These are phyloP conservation scores for Pseudochaenichthys georgianus DNA, from an alignment of 2,797 vertebrate species.

Conservation along the genomic window DNA sequence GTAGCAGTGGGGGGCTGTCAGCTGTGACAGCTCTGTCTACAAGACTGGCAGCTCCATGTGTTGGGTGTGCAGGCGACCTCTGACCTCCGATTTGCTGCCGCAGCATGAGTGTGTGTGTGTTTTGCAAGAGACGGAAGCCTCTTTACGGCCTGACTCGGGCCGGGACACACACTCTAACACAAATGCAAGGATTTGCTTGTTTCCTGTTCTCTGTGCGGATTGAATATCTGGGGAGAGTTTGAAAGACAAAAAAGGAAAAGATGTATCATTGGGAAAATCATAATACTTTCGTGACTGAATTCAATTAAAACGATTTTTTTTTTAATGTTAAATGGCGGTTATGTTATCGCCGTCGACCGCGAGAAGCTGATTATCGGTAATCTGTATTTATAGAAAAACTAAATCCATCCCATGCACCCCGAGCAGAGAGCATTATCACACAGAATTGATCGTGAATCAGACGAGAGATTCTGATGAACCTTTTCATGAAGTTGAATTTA, in stretches of 20 bases:
- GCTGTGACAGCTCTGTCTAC: constrained; percentile 58
- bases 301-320: too few species aligned
- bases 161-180: neutral
- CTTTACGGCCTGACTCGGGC: constrained; percentile 2
- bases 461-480: too few species aligned
- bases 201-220: neutral
- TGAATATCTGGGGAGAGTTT: neutral
- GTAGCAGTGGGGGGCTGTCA: constrained; percentile 18
- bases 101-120: constrained; percentile 42
- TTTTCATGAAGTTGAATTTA: too few species aligned
- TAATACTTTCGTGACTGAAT: too few species aligned
- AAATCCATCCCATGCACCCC: too few species aligned
- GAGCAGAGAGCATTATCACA: too few species aligned
- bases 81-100: constrained; percentile 66
- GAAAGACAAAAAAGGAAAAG: neutral
- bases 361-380: too few species aligned
- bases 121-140: constrained; percentile 9
- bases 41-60: constrained; percentile 75
- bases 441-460: too few species aligned
- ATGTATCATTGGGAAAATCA: too few species aligned
- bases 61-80: constrained; percentile 57
- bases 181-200: neutral
- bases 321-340: too few species aligned
- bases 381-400: too few species aligned
- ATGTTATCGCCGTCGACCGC: too few species aligned